Conservation (phyloP, 2,113 vertebrate genomes). For the Sinocyclocheilus anshuiensis region DNA sequence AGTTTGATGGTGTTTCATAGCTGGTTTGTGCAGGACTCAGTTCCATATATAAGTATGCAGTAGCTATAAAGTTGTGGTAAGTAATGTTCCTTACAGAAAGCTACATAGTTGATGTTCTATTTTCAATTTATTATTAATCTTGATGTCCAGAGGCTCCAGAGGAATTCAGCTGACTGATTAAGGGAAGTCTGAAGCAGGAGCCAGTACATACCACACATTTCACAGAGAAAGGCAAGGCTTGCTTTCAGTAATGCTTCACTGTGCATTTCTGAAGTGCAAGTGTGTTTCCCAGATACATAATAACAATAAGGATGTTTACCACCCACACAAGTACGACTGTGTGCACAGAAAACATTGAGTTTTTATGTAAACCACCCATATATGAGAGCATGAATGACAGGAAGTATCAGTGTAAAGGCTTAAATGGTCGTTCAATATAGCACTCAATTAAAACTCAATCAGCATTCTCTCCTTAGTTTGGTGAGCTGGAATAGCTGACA, state of each 20-base stretch:
- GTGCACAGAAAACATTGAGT: not conserved
- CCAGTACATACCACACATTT: not conserved
- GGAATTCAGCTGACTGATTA: not conserved
- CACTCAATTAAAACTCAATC: not conserved
- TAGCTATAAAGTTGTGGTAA: not conserved
- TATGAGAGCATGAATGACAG: conserved; percentile 4
- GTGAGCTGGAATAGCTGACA: conserved; percentile 37
- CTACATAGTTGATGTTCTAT: not conserved
- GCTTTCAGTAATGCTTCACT: not conserved
- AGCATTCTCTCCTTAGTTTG: conserved; percentile 20
- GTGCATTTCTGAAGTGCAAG: not conserved
- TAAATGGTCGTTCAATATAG: not conserved
- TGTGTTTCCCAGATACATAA: not conserved
- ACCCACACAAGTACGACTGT: not conserved
- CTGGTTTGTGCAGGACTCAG: not conserved
- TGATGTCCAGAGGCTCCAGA: not conserved
- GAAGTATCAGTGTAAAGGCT: not conserved
- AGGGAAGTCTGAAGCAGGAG: not conserved
- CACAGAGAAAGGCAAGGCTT: not conserved
- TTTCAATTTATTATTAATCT: conserved; percentile 28
- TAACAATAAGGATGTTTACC: not conserved
- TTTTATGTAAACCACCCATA: not conserved
- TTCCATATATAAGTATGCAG: not conserved
- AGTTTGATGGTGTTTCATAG: not conserved
- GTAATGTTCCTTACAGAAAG: conserved; percentile 6